Evolutionary conservation across 2,888 invertebrate genomes (phyloP), one percentile per base, ranked within the genome.

Genomic region (Dione vanillae): DNA sequence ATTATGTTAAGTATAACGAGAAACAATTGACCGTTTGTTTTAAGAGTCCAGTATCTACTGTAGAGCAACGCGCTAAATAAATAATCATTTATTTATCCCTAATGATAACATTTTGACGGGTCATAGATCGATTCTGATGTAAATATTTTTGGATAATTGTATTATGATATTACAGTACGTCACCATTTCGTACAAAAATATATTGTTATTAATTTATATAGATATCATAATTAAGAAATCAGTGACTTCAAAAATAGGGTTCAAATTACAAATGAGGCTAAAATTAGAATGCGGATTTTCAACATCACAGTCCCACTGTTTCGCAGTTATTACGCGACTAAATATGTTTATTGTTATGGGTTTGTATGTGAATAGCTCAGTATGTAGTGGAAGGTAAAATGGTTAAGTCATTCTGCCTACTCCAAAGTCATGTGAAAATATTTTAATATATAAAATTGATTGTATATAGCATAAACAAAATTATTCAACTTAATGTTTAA

Each of bases 21-120:
- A 59, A 43, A 64, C 61, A 68, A 58, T 51, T 35, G 62, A 69
- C 65, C 66, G 68, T 52, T 54, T 59, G 66, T 59, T 56, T 20
- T 56, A 69, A 70, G 41, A 52, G 69, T 71, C 66, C 49, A 73
- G 72, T 43, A 69, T 72, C 61, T 67, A 73, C 72, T 76, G 73
- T 49, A 62, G 49, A 52, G 62, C 56, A 76, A 75, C 76, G 77
- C 77, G 80, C 80, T 81, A 81, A 83, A 82, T 82, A 83, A 81
- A 79, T 80, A 76, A 79, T 83, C 84, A 85, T 74, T 81, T 77
- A 81, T 81, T 89, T 88, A 89, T 88, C 88, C 84, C 82, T 73
- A 75, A 75, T 75, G 91, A 91, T 92, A 91, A 88, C 86, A 78
- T 78, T 76, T 85, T 85, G 85, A 86, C 84, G 75, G 79, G 84